Conservation (phyloP, 2,797 vertebrate genomes). For the Sandelia bainsii region DNA sequence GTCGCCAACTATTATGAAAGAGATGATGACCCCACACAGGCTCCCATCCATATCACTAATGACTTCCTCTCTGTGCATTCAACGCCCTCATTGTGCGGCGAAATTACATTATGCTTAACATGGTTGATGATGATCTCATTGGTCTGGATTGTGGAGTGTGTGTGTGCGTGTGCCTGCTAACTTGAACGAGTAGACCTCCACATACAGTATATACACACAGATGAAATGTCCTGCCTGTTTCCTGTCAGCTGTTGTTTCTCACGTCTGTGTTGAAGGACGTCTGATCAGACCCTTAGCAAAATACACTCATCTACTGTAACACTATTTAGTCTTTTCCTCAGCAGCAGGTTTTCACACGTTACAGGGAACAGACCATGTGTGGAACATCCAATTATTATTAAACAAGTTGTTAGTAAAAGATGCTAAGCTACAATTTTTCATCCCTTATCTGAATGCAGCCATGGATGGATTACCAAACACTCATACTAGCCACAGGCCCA, state of each 20-base stretch:
- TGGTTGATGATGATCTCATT: constrained; percentile 54
- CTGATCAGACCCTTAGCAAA: not conserved
- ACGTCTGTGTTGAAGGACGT: constrained; percentile 30
- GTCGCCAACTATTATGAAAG: not conserved
- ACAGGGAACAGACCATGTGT: not conserved
- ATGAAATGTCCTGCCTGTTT: constrained; percentile 48
- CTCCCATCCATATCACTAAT: constrained; percentile 27
- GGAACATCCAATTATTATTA: not conserved
- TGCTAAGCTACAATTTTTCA: not conserved
- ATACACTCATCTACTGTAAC: not conserved
- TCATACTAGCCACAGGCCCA: not conserved
- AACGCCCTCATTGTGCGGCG: constrained; percentile 36
- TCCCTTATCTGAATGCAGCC: not conserved
- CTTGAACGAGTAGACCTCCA: not conserved
- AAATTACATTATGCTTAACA: constrained; percentile 58
- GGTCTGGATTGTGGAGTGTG: constrained; percentile 32
- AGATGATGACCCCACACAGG: constrained; percentile 15
- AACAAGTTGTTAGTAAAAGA: not conserved
- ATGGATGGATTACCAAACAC: not conserved
- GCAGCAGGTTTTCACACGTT: not conserved
- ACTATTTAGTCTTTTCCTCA: constrained; percentile 17
- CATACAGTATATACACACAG: constrained; percentile 2
- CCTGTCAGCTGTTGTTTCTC: constrained; percentile 67
- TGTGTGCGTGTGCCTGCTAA: constrained; percentile 11
- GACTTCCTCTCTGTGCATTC: constrained; percentile 47